Base-by-base conservation (phyloP, 2,888 invertebrate species). In the Cephus runcator region DNA sequence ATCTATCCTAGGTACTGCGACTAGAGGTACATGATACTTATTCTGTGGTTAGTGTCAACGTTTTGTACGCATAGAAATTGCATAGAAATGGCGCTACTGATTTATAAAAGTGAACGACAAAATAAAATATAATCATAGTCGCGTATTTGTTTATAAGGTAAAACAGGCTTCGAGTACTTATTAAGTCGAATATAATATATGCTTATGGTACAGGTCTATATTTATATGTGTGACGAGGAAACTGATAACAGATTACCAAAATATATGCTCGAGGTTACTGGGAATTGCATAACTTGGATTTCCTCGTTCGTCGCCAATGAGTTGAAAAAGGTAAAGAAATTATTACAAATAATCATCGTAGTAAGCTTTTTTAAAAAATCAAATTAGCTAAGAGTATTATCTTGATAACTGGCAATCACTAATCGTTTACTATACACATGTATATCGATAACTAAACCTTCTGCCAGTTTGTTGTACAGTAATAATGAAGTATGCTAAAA, bases 401-500 rank as follows among this genome's bases (percentile, higher is more conserved):
- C 23, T 56, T 56, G 23, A 56, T 23, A 23, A 56, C 56, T 56
- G 56, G 56, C 56, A 56, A 9, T 23, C 23, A 56, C 56, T 56
- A 23, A 15, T 56, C 23, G 23, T 56, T 56, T 23, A 56, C 23
- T 23, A 56, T 56, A 56, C 23, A 15, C 2, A 56, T 56, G 9
- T 23, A 56, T 56, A 23, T 56, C 9, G 23, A 56, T 56, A 23
- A 56, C 23, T 23, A 56, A 56, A 56, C 23, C 56, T 56, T 56
- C 1, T 23, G 56, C 56, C 56, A 56, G 23, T 23, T 9, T 23
- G 23, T 23, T 23, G 9, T 56, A 56, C 23, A 23, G 56, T 56
- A 6, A 23, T 9, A 56, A 71, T 9, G 30, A 35, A 74, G 74
- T 34, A 34, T 34, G 73, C 76, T 77, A 77, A 79, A 79, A 83